Percentiles rank a stretch among this genome's conserved stretches.
These are phyloP conservation scores for Premnoplex brunnescens DNA, from an alignment of 2,797 vertebrate species.

Conservation along the genomic window DNA sequence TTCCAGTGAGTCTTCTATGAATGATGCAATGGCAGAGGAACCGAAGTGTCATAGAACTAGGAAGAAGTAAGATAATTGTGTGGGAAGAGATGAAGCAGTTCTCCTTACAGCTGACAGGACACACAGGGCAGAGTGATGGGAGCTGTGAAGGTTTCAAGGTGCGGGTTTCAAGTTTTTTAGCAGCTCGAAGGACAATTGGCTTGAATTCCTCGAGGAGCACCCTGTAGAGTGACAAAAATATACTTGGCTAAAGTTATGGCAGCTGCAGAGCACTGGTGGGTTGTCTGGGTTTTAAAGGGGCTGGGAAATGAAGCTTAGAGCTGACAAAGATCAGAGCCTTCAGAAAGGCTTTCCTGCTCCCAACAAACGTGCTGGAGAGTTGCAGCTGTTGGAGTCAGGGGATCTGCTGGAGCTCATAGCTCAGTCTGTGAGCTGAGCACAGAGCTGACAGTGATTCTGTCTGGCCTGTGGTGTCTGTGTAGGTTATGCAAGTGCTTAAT, in stretches of 20 bases:
- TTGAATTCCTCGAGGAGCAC: neutral
- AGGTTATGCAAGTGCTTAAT: neutral
- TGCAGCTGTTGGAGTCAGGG: rapidly evolving
- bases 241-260: neutral
- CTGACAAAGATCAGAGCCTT: neutral
- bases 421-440: neutral
- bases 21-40: neutral
- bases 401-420: neutral
- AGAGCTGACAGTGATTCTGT: neutral
- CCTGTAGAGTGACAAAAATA: neutral
- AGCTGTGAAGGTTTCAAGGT: neutral
- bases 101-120: neutral
- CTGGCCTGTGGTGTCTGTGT: neutral
- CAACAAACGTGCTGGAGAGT: neutral
- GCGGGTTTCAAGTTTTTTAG: neutral
- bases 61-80: neutral
- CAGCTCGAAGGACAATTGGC: neutral
- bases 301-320: neutral
- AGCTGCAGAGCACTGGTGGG: neutral
- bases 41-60: neutral
- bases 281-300: neutral
- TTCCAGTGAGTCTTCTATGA: neutral
- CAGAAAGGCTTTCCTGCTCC: neutral
- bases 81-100: neutral
- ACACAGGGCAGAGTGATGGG: neutral